These are phyloP conservation scores for Melanostigma gelatinosum DNA, from an alignment of 2,113 vertebrate species.

Conservation along the genomic window DNA sequence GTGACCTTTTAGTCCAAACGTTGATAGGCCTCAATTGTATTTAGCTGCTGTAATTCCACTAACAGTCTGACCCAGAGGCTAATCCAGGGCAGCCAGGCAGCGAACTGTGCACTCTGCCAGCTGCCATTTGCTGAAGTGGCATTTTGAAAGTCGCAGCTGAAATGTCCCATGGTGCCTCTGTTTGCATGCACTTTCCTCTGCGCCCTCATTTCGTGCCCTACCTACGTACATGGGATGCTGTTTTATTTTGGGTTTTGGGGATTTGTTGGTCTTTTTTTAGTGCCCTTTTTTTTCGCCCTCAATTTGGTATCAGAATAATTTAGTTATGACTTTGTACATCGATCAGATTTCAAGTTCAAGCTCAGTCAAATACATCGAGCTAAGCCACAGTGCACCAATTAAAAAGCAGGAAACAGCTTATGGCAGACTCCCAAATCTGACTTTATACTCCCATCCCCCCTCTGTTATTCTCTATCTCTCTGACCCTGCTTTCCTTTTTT, in stretches of 20 bases:
- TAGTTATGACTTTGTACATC: not conserved
- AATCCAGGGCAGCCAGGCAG: conserved; percentile 68
- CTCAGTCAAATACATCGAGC: conserved; percentile 29
- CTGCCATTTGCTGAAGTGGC: conserved; percentile 72
- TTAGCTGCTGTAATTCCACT: conserved; percentile 78
- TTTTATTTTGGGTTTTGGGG: conserved; percentile 27
- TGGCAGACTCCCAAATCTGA: conserved; percentile 44
- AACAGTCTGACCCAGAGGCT: conserved; percentile 71
- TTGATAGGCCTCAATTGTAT: conserved; percentile 77
- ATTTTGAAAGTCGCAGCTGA: conserved; percentile 71
- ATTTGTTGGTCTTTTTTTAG: not conserved
- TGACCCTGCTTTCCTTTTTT: conserved; percentile 46
- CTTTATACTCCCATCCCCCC: conserved; percentile 28
- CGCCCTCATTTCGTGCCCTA: conserved; percentile 39
- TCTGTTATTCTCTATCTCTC: conserved; percentile 34
- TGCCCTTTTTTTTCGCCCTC: not conserved
- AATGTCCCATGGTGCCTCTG: conserved; percentile 59
- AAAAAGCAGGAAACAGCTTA: conserved; percentile 45
- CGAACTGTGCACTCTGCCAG: conserved; percentile 55
- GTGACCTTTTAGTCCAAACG: conserved; percentile 71
- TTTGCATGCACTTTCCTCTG: conserved; percentile 43
- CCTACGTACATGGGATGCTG: conserved; percentile 21
- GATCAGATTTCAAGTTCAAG: not conserved
- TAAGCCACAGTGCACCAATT: conserved; percentile 30
- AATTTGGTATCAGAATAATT: conserved; percentile 3